Evolutionary conservation across 2,888 invertebrate species (phyloP), one percentile per base, ranked within the genome.

Genomic region (Oegoconia quadripuncta): DNA sequence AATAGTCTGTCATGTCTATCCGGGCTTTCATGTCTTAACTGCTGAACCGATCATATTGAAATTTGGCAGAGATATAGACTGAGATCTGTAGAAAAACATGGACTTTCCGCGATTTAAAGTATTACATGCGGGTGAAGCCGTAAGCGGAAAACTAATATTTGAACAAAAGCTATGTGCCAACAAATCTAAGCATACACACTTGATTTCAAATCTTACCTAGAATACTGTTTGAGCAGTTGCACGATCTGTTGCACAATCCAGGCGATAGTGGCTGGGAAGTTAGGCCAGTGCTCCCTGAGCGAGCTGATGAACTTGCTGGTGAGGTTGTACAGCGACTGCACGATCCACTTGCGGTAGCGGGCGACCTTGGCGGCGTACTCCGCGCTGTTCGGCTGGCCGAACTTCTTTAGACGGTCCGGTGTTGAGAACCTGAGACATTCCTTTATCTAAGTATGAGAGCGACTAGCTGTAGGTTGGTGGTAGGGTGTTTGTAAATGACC

Each of bases 221-320:
- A 40, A 32, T 36, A 79, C 47, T 87, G 81, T 41, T 86, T 83
- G 25, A 88, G 61, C 17, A 83, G 49, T 32, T 83, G 91, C 31
- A 93, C 93, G 64, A 97, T 92, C 67, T 97, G 96, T 54, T 95
- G 92, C 4, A 97, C 93, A 18, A 98, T 90, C 97, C 97, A 97
- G 7, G 94, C 92, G 9, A 98, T 88, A 44, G 94, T 93, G 14
- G 95, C 92, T 0, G 99, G 99, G 77, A 99, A 98, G 65, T 95
- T 93, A 51, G 94, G 92, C 89, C 97, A 94, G 72, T 95, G 95
- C 52, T 93, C 94, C 44, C 92, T 90, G 42, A 98, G 90, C 41
- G 95, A 94, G 6, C 89, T 84, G 33, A 98, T 93, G 72, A 98
- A 97, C 57, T 91, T 89, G 68, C 91, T 93, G 1, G 96, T 92